Base-by-base conservation (phyloP, 2,797 vertebrate species). In the Crax fasciolata region DNA sequence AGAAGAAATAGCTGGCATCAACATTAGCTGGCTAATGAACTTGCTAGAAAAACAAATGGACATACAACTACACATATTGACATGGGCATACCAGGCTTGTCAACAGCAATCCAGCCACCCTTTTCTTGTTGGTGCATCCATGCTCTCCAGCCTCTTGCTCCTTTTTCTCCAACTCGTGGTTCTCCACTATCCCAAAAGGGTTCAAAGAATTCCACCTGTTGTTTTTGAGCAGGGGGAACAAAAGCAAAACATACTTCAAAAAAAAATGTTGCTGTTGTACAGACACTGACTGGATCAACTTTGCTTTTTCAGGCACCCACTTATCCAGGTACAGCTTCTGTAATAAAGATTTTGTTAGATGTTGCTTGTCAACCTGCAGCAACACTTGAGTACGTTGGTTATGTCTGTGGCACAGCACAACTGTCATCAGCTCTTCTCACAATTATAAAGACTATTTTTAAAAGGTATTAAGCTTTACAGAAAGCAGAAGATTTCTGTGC, bases 121-220 rank as follows among this genome's bases (percentile, higher is more conserved):
- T 98, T 98, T 90, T 99, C 99, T 96, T 99, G 99, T 96, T 99
- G 99, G 71, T 98, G 98, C 99, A 99, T 99, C 99, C 99, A 99
- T 2, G 98, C 98, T 78, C 98, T 98, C 99, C 99, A 99, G 70
- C 99, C 99, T 80, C 98, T 98, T 68, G 99, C 99, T 4, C 98
- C 99, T 59, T 97, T 97, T 97, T 99, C 99, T 77, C 99, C 99
- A 43, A 99, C 97, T 55, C 99, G 98, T 17, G 99, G 98, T 92
- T 99, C 99, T 66, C 99, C 99, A 1, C 99, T 99, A 97, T 99
- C 99, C 99, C 99, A 99, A 82, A 99, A 99, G 0, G 99, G 98
- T 97, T 99, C 99, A 93, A 99, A 99, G 98, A 99, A 99, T 51
- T 99, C 99, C 41, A 98, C 98, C 99, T 99, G 83, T 44, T 55